These are phyloP conservation scores for Cerceris ruficornis DNA, from an alignment of 2,888 invertebrate genomes.

Conservation along the genomic window DNA sequence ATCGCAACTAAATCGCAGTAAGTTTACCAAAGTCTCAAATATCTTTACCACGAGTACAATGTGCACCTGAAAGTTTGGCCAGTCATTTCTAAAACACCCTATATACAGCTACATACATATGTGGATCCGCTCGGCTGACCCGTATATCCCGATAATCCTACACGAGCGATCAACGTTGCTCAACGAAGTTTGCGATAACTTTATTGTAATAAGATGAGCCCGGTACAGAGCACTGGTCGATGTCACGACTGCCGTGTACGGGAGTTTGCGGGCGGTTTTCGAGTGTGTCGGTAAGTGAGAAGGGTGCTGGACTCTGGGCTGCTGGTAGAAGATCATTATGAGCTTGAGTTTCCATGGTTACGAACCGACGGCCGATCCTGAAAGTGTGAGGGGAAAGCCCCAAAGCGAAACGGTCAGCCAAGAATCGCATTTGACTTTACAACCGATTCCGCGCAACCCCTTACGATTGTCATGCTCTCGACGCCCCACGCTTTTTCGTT, in stretches of 20 bases:
- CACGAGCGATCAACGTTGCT: slow-evolving; percentile 60
- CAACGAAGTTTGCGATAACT: slow-evolving; percentile 76
- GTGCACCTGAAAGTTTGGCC: too few relatives aligned
- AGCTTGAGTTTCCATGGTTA: slow-evolving; percentile 80
- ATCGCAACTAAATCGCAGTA: too few relatives aligned
- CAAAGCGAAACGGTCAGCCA: slow-evolving; percentile 76
- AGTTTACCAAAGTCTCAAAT: too few relatives aligned
- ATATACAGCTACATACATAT: neutral
- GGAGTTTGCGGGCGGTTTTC: slow-evolving; percentile 74
- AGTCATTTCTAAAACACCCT: too few relatives aligned
- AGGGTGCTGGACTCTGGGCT: slow-evolving; percentile 75
- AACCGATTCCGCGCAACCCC: slow-evolving; percentile 69
- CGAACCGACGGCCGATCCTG: slow-evolving; percentile 70
- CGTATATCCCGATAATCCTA: slow-evolving; percentile 36
- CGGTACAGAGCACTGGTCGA: slow-evolving; percentile 26
- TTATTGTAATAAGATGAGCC: slow-evolving; percentile 78
- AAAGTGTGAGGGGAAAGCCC: slow-evolving; percentile 68
- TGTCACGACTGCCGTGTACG: slow-evolving; percentile 49
- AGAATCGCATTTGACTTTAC: slow-evolving; percentile 80
- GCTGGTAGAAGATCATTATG: slow-evolving; percentile 80
- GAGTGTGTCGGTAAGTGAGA: slow-evolving; percentile 77
- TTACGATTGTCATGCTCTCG: slow-evolving; percentile 74
- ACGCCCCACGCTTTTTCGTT: slow-evolving; percentile 15
- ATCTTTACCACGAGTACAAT: too few relatives aligned
- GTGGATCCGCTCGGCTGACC: slow-evolving; percentile 19